These are phyloP conservation scores for Pseudoatta argentina DNA, from an alignment of 1,140 invertebrate species.

Conservation along the genomic window DNA sequence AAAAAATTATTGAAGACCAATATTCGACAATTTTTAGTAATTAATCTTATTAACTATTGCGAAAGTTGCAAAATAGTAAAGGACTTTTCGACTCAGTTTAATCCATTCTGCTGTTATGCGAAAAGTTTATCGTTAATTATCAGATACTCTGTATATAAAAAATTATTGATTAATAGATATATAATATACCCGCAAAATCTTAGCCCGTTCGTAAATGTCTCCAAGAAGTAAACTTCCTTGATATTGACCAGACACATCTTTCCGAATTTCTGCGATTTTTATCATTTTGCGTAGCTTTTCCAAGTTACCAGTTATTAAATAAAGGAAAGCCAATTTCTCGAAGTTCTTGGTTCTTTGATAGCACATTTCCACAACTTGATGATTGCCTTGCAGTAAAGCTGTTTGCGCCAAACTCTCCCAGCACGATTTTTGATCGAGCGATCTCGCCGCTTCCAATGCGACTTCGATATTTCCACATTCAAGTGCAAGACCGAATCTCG, in stretches of 20 bases:
- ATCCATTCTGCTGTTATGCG: too few species aligned
- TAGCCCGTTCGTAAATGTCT: conserved; percentile 96
- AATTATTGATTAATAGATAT: conserved; percentile 5
- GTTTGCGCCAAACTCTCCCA: conserved; percentile 99
- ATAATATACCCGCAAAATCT: conserved; percentile 92
- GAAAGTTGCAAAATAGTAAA: too few species aligned
- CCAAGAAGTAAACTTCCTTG: conserved; percentile 97
- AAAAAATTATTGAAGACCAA: too few species aligned
- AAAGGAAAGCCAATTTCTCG: conserved; percentile 99
- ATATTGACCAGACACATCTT: conserved; percentile 98
- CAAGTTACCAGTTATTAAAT: conserved; percentile 99
- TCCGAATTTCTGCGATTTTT: conserved; percentile 98
- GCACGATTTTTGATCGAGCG: conserved; percentile 96
- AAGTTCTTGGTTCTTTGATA: conserved; percentile 99
- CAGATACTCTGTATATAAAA: not conserved
- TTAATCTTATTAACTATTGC: too few species aligned
- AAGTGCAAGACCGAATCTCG: conserved; percentile 97
- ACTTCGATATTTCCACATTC: conserved; percentile 99
- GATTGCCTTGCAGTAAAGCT: conserved; percentile 97
- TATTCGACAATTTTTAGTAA: too few species aligned
- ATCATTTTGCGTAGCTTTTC: conserved; percentile 99
- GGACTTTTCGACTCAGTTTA: too few species aligned
- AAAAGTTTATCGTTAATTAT: too few species aligned
- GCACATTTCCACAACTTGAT: conserved; percentile 99
- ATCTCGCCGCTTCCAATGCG: conserved; percentile 96